These are phyloP conservation scores for Melopsittacus undulatus DNA, from an alignment of 2,797 vertebrate species.

Conservation along the genomic window DNA sequence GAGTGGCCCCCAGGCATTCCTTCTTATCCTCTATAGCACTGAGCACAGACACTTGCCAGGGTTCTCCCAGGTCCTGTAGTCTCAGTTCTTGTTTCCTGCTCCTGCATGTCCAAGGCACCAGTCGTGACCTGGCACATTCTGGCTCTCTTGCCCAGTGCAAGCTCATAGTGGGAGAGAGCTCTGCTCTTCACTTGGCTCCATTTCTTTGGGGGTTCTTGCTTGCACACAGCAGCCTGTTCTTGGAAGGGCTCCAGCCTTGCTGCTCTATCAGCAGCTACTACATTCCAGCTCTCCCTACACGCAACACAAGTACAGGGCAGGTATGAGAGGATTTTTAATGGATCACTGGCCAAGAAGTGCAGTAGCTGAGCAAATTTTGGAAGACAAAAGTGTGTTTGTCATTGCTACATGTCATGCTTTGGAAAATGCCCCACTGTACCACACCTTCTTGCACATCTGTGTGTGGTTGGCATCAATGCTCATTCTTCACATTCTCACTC, in stretches of 20 bases:
- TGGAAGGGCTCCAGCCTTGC: not conserved
- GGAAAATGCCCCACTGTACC: not conserved
- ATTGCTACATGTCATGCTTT: not conserved
- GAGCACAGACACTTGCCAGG: not conserved
- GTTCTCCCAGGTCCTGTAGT: not conserved
- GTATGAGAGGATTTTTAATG: not conserved
- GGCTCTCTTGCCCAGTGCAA: not conserved
- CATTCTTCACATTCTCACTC: not conserved
- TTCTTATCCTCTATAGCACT: not conserved
- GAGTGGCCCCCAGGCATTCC: not conserved
- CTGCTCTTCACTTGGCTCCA: not conserved
- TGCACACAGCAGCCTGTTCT: not conserved
- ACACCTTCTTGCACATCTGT: not conserved
- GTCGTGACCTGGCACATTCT: not conserved
- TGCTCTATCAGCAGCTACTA: not conserved
- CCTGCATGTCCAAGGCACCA: not conserved
- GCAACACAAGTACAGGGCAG: not conserved
- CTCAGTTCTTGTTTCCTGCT: not conserved
- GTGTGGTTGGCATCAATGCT: not conserved
- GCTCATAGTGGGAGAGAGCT: not conserved
- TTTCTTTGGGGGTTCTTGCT: not conserved
- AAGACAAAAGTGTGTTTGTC: not conserved
- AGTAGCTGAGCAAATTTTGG: not conserved
- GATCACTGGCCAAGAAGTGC: not conserved
- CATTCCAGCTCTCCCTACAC: not conserved